Evolutionary conservation across 2,113 vertebrate species (phyloP).

Genomic region (Muscicapa adusta): DNA sequence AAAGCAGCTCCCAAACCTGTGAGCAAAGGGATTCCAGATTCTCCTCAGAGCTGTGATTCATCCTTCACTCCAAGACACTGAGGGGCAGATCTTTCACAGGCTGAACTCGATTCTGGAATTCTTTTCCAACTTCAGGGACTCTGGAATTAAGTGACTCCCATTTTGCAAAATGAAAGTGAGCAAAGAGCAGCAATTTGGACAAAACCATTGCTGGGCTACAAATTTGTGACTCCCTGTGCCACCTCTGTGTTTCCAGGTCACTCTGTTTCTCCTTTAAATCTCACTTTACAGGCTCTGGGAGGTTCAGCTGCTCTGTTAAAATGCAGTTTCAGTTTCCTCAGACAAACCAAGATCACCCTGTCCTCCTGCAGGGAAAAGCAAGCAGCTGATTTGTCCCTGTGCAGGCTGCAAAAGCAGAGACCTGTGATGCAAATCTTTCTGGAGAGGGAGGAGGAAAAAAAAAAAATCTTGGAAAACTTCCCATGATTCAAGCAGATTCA

Average conservation of each 20-base stretch:
- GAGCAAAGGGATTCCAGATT: neutral
- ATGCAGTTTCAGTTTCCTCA: neutral
- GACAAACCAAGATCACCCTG: constrained; percentile 1
- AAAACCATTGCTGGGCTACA: neutral
- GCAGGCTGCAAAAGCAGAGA: neutral
- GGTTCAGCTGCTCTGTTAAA: neutral
- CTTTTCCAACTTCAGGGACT: neutral
- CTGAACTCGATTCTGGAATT: neutral
- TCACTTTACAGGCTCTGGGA: neutral
- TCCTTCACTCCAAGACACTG: neutral
- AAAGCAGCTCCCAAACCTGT: neutral
- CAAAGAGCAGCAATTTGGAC: neutral
- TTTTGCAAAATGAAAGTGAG: neutral
- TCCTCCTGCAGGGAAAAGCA: constrained; percentile 16
- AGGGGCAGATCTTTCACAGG: neutral
- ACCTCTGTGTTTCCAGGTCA: neutral
- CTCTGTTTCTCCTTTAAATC: neutral
- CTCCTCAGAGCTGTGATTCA: neutral
- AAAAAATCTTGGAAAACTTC: constrained; percentile 26
- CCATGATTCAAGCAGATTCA: constrained; percentile 10
- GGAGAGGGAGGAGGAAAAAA: accelerated
- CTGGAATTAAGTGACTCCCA: neutral
- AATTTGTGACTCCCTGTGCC: neutral
- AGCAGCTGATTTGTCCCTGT: neutral
- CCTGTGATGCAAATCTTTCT: constrained; percentile 4